These are phyloP conservation scores for Charanyca ferruginea DNA, from an alignment of 2,888 invertebrate species.

Conservation along the genomic window DNA sequence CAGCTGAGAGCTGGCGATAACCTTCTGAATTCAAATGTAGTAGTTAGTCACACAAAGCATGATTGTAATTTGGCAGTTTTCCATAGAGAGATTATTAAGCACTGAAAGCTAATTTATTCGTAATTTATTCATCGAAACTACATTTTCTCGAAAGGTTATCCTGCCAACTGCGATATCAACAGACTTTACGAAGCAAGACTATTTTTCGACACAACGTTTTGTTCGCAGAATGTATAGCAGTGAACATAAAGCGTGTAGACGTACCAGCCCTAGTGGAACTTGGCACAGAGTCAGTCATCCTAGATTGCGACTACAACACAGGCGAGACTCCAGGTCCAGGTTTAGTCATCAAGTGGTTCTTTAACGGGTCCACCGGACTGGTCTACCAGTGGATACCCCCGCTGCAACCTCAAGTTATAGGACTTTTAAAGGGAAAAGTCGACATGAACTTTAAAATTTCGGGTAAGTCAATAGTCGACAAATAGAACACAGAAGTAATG, in stretches of 20 bases:
- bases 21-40: neutral
- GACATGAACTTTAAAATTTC: conserved; percentile 85
- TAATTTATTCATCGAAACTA: neutral
- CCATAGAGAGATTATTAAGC: neutral
- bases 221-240: conserved; percentile 84
- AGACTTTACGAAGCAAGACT: neutral
- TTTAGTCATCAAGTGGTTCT: conserved; percentile 89
- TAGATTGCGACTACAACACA: conserved; percentile 82
- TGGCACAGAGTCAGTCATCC: conserved; percentile 79
- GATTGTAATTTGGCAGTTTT: neutral
- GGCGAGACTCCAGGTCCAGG: conserved; percentile 75
- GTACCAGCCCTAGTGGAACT: conserved; percentile 84
- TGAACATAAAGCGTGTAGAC: conserved; percentile 85
- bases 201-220: conserved; percentile 11
- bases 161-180: neutral
- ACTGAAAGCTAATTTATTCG: neutral
- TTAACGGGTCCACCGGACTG: conserved; percentile 84
- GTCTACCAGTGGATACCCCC: conserved; percentile 90
- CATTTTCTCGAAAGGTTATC: neutral
- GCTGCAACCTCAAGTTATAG: conserved; percentile 84
- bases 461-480: conserved; percentile 71
- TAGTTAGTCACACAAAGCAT: neutral
- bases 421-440: conserved; percentile 86
- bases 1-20: neutral
- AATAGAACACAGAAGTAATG: conserved; percentile 1